Conservation (phyloP, 2,113 vertebrate genomes). For the Labeo rohita region DNA sequence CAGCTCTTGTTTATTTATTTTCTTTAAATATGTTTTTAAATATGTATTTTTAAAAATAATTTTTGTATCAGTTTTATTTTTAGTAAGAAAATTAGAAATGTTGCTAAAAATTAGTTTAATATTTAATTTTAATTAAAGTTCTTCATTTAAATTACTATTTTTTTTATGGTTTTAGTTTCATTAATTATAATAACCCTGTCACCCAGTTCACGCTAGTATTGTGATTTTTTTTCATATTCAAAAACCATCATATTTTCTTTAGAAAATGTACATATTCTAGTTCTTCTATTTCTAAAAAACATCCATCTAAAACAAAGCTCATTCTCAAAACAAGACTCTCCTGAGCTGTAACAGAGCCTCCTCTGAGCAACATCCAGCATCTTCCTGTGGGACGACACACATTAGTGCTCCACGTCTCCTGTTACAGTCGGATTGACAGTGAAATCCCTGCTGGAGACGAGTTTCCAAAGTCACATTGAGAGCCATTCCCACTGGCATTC, state of each 20-base stretch:
- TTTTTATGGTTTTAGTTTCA: too few relatives aligned
- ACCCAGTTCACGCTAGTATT: too few relatives aligned
- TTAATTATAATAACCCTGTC: too few relatives aligned
- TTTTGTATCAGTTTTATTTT: too few relatives aligned
- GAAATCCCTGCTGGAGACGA: neutral
- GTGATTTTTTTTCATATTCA: too few relatives aligned
- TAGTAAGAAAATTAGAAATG: too few relatives aligned
- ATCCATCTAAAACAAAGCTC: neutral
- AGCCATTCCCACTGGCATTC: constrained; percentile 22
- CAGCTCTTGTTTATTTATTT: too few relatives aligned
- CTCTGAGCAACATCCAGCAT: neutral
- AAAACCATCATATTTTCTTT: neutral
- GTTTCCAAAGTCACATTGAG: constrained; percentile 44
- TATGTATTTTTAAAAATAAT: too few relatives aligned
- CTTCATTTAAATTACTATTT: too few relatives aligned
- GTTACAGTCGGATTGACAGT: constrained; percentile 2
- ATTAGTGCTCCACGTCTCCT: neutral
- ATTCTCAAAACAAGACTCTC: neutral
- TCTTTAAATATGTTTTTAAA: too few relatives aligned
- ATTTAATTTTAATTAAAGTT: too few relatives aligned
- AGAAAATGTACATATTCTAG: neutral
- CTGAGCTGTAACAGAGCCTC: neutral
- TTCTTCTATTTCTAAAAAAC: neutral
- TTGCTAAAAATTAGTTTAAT: too few relatives aligned
- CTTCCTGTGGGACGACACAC: neutral